These are phyloP conservation scores for Erinaceus europaeus DNA, from an alignment of 2,113 vertebrate species.

Conservation along the genomic window DNA sequence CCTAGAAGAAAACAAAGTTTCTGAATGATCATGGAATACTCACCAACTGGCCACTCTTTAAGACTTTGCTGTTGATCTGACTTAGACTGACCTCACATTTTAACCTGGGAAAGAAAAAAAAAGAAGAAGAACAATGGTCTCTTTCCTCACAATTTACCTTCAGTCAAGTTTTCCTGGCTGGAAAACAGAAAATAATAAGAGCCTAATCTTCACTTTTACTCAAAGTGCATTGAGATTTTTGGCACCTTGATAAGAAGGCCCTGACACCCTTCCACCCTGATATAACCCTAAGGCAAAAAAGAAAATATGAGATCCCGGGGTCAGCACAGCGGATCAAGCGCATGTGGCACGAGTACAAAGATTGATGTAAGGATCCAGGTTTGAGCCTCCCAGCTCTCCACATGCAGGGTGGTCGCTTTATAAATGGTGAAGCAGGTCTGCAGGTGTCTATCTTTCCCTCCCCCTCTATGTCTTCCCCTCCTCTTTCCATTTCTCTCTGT, in stretches of 20 bases:
- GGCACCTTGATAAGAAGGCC: not conserved
- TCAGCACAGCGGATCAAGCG: no score
- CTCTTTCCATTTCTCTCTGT: no score
- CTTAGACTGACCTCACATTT: slow-evolving; percentile 88
- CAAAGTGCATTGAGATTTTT: slow-evolving; percentile 1
- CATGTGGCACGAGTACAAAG: no score
- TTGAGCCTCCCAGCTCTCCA: no score
- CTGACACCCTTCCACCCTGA: not conserved
- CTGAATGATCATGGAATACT: slow-evolving; percentile 63
- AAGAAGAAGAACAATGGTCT: not conserved
- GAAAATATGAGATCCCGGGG: not conserved
- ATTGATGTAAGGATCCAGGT: no score
- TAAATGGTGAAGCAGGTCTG: no score
- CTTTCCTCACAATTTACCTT: not conserved
- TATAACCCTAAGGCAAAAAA: slow-evolving; percentile 21
- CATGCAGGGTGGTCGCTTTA: no score
- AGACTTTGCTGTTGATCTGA: slow-evolving; percentile 95
- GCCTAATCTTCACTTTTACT: slow-evolving; percentile 6
- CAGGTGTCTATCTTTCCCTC: no score
- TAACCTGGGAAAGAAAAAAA: slow-evolving; percentile 81
- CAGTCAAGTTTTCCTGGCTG: not conserved
- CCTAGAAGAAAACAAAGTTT: slow-evolving; percentile 21
- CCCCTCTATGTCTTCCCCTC: no score
- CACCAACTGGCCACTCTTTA: slow-evolving; percentile 95
- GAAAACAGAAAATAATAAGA: slow-evolving; percentile 30